phyloP scores from a whole-genome alignment of 2,797 vertebrate genomes.

The Karalla daura region DNA sequence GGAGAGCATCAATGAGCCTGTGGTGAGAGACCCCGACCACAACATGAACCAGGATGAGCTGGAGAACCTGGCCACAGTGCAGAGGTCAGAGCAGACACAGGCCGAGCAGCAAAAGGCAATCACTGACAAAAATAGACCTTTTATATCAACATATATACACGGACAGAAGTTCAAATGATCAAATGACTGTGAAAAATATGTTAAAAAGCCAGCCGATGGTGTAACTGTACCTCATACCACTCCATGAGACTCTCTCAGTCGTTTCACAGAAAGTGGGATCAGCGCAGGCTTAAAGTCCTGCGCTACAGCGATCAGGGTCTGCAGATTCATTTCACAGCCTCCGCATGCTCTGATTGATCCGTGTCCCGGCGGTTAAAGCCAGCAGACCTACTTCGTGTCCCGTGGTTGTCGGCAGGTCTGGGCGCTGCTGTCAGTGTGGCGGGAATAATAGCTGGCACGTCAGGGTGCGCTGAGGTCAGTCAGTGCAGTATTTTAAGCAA shows the following conservation, averaged over 20 bases:
- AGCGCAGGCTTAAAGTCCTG: neutral
- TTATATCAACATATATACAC: neutral
- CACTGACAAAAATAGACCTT: neutral
- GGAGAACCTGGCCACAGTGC: constrained; percentile 93
- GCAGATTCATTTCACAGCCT: neutral
- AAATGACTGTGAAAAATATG: too few species aligned
- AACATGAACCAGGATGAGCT: constrained; percentile 93
- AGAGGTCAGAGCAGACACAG: constrained; percentile 82
- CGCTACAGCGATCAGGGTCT: neutral
- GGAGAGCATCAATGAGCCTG: constrained; percentile 90
- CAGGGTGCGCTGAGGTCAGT: constrained; percentile 20
- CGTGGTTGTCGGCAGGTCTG: neutral
- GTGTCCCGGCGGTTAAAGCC: neutral
- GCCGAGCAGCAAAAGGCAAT: neutral
- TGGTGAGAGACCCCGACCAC: constrained; percentile 86
- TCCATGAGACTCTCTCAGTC: too few species aligned
- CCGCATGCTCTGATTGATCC: neutral
- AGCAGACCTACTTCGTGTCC: neutral
- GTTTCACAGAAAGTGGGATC: too few species aligned
- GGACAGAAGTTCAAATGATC: too few species aligned
- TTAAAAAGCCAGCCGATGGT: too few species aligned
- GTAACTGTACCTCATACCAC: too few species aligned
- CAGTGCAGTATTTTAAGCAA: constrained; percentile 17
- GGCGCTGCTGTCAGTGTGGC: neutral
- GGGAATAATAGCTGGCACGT: neutral